These are phyloP conservation scores for Pachypeltis micranthus DNA, from an alignment of 1,140 invertebrate genomes.

Conservation along the genomic window DNA sequence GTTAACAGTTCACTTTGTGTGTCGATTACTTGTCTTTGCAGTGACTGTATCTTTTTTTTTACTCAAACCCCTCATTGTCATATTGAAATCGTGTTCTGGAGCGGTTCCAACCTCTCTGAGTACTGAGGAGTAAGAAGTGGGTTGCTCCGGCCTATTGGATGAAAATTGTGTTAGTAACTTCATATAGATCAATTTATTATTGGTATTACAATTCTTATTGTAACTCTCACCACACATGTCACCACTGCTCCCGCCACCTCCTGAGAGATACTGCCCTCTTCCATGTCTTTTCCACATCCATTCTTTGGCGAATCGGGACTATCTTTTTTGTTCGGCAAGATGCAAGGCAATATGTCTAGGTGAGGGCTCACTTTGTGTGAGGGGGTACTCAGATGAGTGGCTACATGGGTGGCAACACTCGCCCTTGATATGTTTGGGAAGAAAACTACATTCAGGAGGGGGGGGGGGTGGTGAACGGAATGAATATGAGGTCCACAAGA, in stretches of 20 bases:
- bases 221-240: neutral
- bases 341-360: too few relatives aligned
- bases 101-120: neutral
- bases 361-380: too few relatives aligned
- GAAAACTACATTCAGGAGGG: too few relatives aligned
- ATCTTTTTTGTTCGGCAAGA: too few relatives aligned
- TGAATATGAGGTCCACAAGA: too few relatives aligned
- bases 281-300: neutral
- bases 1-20: neutral
- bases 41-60: conserved; percentile 1
- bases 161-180: neutral
- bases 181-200: neutral
- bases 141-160: neutral
- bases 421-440: too few relatives aligned
- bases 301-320: neutral
- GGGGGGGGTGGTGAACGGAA: too few relatives aligned
- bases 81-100: neutral
- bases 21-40: neutral
- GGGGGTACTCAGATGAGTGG: too few relatives aligned
- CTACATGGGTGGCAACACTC: too few relatives aligned
- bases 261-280: neutral
- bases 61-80: neutral
- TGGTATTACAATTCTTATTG: neutral
- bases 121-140: neutral
- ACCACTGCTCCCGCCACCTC: neutral